phyloP scores from a whole-genome alignment of 2,113 vertebrate species.

The Odontophorus gujanensis region DNA sequence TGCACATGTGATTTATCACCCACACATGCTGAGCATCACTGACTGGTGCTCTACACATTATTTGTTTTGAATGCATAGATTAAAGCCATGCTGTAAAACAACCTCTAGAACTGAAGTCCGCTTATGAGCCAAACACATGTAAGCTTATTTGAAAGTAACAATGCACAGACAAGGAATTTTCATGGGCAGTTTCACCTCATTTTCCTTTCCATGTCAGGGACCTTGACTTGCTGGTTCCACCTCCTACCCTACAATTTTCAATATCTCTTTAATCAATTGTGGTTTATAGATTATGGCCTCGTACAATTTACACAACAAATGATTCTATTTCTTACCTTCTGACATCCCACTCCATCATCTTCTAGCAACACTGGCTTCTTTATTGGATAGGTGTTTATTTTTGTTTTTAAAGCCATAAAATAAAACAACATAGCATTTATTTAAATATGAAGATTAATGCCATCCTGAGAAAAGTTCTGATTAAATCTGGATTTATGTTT shows the following conservation, averaged over 20 bases:
- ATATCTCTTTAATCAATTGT: conserved; percentile 42
- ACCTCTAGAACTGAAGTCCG: conserved; percentile 12
- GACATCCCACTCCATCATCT: conserved; percentile 67
- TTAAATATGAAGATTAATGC: conserved; percentile 67
- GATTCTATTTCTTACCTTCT: conserved; percentile 58
- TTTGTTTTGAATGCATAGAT: conserved; percentile 56
- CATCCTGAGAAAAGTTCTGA: conserved; percentile 37
- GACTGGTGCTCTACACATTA: conserved; percentile 3
- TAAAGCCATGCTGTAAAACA: conserved; percentile 22
- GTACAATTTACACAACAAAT: conserved; percentile 31
- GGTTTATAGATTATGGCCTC: conserved; percentile 56
- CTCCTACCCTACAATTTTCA: conserved; percentile 37
- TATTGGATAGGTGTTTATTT: conserved; percentile 58
- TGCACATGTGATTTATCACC: background rate
- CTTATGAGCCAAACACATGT: conserved; percentile 30
- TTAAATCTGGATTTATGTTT: conserved; percentile 74
- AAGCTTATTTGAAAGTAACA: conserved; percentile 25
- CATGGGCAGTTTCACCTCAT: conserved; percentile 20
- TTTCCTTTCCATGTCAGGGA: conserved; percentile 25
- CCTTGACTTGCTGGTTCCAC: background rate
- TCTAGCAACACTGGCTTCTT: conserved; percentile 57
- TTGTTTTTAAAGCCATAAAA: conserved; percentile 57
- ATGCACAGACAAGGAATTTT: conserved; percentile 1
- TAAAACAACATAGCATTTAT: conserved; percentile 53
- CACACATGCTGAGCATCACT: conserved; percentile 3